Conservation (phyloP, 2,888 invertebrate species). For the Drosophila peninsularis region DNA sequence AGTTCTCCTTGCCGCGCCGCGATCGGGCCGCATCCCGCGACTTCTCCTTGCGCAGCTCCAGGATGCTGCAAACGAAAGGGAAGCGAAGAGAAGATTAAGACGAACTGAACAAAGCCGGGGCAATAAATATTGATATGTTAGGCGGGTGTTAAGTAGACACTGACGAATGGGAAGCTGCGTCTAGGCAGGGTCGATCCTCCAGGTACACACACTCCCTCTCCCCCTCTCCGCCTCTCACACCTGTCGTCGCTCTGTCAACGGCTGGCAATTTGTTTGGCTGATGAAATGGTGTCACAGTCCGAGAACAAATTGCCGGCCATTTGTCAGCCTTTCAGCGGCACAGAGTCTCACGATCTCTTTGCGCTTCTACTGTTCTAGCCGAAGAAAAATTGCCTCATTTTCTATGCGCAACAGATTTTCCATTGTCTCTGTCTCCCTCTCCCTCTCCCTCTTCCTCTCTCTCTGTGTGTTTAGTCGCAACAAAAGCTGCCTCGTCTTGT, state of each 20-base stretch:
- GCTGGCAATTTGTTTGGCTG: conserved; percentile 66
- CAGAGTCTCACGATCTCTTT: conserved; percentile 14
- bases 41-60: conserved; percentile 97
- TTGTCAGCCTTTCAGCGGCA: conserved; percentile 69
- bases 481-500: conserved; percentile 12
- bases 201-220: not conserved
- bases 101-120: conserved; percentile 19
- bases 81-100: conserved; percentile 28
- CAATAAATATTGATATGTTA: conserved; percentile 52
- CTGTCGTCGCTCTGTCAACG: conserved; percentile 64
- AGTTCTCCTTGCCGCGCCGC: conserved; percentile 96
- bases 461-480: not conserved
- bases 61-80: conserved; percentile 88
- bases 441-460: not conserved
- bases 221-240: conserved; percentile 26
- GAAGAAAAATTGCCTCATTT: conserved; percentile 57
- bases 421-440: conserved; percentile 26
- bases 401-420: conserved; percentile 60
- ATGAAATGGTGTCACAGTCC: conserved; percentile 71
- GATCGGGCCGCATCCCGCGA: conserved; percentile 96
- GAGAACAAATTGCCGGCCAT: conserved; percentile 74
- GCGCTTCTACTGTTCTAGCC: conserved; percentile 22
- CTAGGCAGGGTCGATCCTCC: conserved; percentile 19
- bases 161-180: conserved; percentile 51
- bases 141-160: conserved; percentile 68